Base-by-base conservation (phyloP, 2,888 invertebrate genomes). In the Rhingia rostrata region DNA sequence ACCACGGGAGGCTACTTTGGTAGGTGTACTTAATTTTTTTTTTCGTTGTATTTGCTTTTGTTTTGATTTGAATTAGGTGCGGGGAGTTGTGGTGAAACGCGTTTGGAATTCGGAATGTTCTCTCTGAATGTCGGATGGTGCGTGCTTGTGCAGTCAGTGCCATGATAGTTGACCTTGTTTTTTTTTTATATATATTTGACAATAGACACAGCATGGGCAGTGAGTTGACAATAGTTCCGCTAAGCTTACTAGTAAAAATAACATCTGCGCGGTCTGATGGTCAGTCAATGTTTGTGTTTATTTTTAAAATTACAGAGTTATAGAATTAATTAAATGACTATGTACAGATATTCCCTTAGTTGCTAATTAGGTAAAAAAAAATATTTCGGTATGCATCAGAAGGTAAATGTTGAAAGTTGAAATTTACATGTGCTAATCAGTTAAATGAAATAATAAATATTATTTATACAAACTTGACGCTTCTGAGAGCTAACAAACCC, bases 161-260 rank as follows among this genome's bases (percentile, higher is more conserved):
- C 60, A 39, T 74, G 49, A 56, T 12, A 53, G 39, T 43, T 77
- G 77, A 72, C 82, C 82, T 82, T 77, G 77, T 82, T 82, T 53
- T 49, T 37, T 41, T 12, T 77, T 33, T 22, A 22, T 22, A 2
- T 22, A 22, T 22, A 2, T 22, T 43, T n/a, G 49, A 56, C 14
- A 9, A 32, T 4, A 33, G 49, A 30, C 53, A 33, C 41, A 41
- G 22, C 22, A 33, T 49, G 32, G 39, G 22, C 53, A 6, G 43
- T 6, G 33, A 56, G 43, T 77, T 9, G 81, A 9, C 43, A 72
- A 60, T 49, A 66, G 72, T 77, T 77, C 82, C 72, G 77, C 66
- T 77, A 61, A n/a, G 22, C 61, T 54, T 6, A 33, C 58, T 58
- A 51, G 53, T 66, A 47, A 45, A 79, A 41, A 51, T 12, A n/a